phyloP scores from a whole-genome alignment of 2,797 vertebrate species.

The Cossypha heuglini region DNA sequence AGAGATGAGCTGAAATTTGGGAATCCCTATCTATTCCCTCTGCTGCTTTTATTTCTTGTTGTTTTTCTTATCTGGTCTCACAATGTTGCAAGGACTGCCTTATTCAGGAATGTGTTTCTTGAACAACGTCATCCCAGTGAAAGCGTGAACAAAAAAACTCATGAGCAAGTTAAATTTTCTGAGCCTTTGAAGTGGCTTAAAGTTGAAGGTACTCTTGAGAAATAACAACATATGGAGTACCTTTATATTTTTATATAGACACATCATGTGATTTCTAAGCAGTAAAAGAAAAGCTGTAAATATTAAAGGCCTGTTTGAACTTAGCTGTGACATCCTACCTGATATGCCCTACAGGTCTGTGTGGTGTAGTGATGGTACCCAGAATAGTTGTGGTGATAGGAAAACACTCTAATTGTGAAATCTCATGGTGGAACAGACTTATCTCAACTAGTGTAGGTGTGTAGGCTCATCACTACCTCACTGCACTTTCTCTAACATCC shows the following conservation, averaged over 20 bases:
- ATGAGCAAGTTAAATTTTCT: not conserved
- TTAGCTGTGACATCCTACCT: not conserved
- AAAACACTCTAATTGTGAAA: not conserved
- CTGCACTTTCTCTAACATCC: not conserved
- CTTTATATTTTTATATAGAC: not conserved
- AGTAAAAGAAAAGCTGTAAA: not conserved
- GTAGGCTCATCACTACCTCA: not conserved
- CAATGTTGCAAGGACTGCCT: not conserved
- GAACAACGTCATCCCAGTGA: slow-evolving; percentile 21
- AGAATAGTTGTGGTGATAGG: not conserved
- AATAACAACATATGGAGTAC: not conserved
- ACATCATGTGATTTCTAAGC: not conserved
- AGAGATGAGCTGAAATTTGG: not conserved
- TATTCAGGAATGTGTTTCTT: slow-evolving; percentile 44
- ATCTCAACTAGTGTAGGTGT: not conserved
- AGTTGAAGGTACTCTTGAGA: not conserved
- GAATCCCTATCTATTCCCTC: not conserved
- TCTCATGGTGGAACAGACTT: not conserved
- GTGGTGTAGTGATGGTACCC: fast-evolving
- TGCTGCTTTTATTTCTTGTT: slow-evolving; percentile 18
- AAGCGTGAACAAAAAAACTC: slow-evolving; percentile 39
- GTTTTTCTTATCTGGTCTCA: slow-evolving; percentile 18
- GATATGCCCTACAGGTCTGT: not conserved
- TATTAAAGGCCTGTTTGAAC: not conserved
- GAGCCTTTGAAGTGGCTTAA: slow-evolving; percentile 12